Base-by-base conservation (phyloP, 2,888 invertebrate genomes). In the Cybosia mesomella region DNA sequence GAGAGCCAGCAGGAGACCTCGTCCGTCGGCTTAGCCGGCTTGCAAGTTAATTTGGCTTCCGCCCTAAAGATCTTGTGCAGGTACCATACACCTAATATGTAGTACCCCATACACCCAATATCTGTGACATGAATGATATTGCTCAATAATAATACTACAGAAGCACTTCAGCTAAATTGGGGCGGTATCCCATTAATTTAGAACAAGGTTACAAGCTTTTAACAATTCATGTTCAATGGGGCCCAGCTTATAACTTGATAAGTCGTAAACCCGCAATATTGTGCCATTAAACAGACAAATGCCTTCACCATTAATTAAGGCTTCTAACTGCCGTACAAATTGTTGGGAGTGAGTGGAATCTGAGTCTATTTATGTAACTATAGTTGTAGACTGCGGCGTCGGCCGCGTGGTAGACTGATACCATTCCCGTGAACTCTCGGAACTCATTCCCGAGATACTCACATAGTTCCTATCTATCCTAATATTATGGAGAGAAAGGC, bases 261-360 rank as follows among this genome's bases (percentile, higher is more conserved):
- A 68, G 63, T 69, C 76, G 74, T 81, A 70, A 81, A 67, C 54
- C 74, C 67, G 24, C 66, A 63, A 66, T 67, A 67, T 67, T 64
- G 70, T 24, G 68, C 60, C 64, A 72, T 81, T 74, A 71, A 69
- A 65, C 65, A 61, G 55, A 68, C 53, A 71, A 79, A 70, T 69
- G 62, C 59, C 18, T 69, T 66, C 68, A 71, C 70, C 66, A 70
- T 36, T 34, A 70, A 76, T 76, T 79, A 73, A 79, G 76, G 71
- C 76, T 71, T 76, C 36, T 43, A 32, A 63, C 67, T 64, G 54
- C 18, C 28, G 36, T 34, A 43, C 58, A 68, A 36, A 71, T 24
- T 53, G 34, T 57, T 32, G 63, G 13, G 13, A 59, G 21, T 64
- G 22, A 43, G 24, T 34, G 39, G 32, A 58, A 24, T 58, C 58